Evolutionary conservation across 2,888 invertebrate species (phyloP), one percentile per base, ranked within the genome.

Genomic region (Agonopterix arenella): DNA sequence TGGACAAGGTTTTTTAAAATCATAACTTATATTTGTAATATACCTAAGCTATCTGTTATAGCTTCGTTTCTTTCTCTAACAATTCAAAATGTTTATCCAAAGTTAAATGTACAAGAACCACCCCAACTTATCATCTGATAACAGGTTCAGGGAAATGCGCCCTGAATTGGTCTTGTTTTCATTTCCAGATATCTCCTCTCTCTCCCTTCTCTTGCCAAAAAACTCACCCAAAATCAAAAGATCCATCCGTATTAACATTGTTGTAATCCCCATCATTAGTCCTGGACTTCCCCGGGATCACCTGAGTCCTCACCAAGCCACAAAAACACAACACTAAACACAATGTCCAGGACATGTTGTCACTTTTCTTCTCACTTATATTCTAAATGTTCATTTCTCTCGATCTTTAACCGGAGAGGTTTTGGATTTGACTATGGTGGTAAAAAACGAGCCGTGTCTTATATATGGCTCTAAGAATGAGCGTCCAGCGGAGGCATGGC

Each of bases 141-240:
- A 28, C 28, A 5, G 28, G 4, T 28, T 4, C 28, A 28, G 28
- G 28, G 28, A 28, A 28, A 28, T 28, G 7, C 28, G 7, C 5
- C 5, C 28, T 28, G 7, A 28, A 28, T 28, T 28, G 18, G 18
- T 18, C 18, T 18, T 18, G 4, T 18, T 4, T 5, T 28, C 7
- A 28, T 28, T 28, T 28, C 28, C 28, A 5, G 5, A 28, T 44
- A 16, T 44, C 44, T 11, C 10, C 4, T 44, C 7, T 44, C 7
- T 44, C n/a, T 11, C 13, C 10, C 28, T 11, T 28, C 7, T 28
- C 28, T 28, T 28, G 4, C 40, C 40, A 40, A 0, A 40, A 40
- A 8, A 69, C 57, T 67, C 80, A 91, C 92, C 94, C 94, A 76
- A 94, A 95, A 73, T 93, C 91, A 66, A 91, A 95, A 13, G 94